Conservation (phyloP, 1,140 invertebrate genomes). For the Drosophila paulistorum region DNA sequence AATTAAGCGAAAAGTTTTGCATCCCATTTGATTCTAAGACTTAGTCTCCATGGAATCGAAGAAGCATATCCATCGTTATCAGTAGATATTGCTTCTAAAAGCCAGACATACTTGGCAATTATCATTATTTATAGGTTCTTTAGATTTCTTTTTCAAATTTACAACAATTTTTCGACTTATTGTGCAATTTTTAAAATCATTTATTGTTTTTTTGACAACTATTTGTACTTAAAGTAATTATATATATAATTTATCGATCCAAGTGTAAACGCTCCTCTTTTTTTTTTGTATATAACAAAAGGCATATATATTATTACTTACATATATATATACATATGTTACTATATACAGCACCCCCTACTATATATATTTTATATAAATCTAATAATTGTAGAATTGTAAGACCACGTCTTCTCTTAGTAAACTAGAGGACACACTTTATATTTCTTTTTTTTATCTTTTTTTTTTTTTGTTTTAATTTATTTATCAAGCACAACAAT, state of each 20-base stretch:
- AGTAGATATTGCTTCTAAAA: too few relatives aligned
- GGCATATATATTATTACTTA: slow-evolving; percentile 38
- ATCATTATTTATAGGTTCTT: neutral
- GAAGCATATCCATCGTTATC: neutral
- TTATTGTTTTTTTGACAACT: neutral
- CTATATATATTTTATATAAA: slow-evolving; percentile 32
- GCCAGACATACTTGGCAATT: too few relatives aligned
- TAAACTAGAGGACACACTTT: slow-evolving; percentile 37
- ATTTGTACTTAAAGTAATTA: slow-evolving; percentile 17
- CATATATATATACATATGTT: slow-evolving; percentile 28
- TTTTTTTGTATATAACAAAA: slow-evolving; percentile 57
- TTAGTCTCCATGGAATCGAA: neutral
- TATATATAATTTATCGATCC: neutral
- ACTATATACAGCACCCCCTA: slow-evolving; percentile 24
- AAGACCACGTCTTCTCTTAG: slow-evolving; percentile 42
- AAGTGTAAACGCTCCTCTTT: slow-evolving; percentile 12
- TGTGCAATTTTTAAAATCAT: neutral
- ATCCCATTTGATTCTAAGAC: neutral
- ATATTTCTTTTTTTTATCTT: neutral
- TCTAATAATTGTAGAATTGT: slow-evolving; percentile 71
- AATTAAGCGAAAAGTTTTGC: neutral
- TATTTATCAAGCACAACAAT: slow-evolving; percentile 45
- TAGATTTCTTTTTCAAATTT: neutral
- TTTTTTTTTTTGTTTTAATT: slow-evolving; percentile 67
- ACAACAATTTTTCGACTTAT: too few relatives aligned